Base-by-base conservation (phyloP, 2,113 vertebrate species). In the Podilymbus podiceps region DNA sequence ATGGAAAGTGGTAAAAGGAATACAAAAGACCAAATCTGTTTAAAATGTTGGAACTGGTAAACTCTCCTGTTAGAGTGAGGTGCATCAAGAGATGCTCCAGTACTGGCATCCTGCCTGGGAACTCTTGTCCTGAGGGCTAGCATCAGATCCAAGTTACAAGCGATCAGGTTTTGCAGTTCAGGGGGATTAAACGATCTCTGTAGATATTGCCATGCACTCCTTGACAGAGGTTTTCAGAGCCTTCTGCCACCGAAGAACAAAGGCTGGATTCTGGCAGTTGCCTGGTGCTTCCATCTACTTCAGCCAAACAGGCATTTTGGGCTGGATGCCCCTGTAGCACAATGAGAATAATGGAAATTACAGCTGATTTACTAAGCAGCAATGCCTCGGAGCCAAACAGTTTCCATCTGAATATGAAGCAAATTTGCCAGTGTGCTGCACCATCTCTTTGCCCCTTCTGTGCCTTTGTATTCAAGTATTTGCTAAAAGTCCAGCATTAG, bases 351-450 rank as follows among this genome's bases (percentile, higher is more conserved):
- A 95, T 90, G 92, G 90, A 88, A 93, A 90, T 95, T 79, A 67
- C 72, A 94, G 76, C 85, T 91, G 91, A 85, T 95, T 93, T 96
- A 90, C 86, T 88, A 77, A 95, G 95, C 91, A 94, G 27, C 8
- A 12, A 68, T 73, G 42, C 82, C 83, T 85, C 67, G 63, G 77
- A 96, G 93, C 94, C 93, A 96, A 93, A 86, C 76, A 42, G 89
- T 93, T 96, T 96, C 92, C 93, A 93, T 95, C 81, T 93, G 89
- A 97, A 96, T 90, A 17, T 82, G 78, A 66, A 81, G 47, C 62
- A 72, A 50, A 87, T 80, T 47, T 94, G 46, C 81, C 73, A 83
- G 33, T 23, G 38, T 11, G 3, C 38, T 49, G 44, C 73, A 87
- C 1, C 5, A 47, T 85, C 68, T 52, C 56, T 87, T 78, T 78